Conservation (phyloP, 1,140 invertebrate genomes). For the Pogonomyrmex californicus region DNA sequence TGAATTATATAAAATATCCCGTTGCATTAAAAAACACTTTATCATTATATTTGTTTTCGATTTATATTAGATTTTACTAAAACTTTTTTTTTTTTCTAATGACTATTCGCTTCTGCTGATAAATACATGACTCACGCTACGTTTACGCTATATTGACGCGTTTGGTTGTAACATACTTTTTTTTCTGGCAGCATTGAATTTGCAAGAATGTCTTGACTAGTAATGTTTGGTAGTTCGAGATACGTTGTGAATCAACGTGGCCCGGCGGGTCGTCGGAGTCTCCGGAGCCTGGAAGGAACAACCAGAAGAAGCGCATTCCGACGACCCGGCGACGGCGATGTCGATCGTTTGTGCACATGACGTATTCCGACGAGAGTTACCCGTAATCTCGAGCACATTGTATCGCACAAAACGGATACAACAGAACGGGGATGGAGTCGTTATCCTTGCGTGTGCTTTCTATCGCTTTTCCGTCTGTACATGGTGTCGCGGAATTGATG, state of each 20-base stretch:
- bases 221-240: constrained; percentile 75
- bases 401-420: constrained; percentile 74
- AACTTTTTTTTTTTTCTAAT: neutral
- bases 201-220: constrained; percentile 66
- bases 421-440: constrained; percentile 61
- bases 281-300: neutral
- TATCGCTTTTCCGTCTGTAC: constrained; percentile 69
- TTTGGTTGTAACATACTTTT: neutral
- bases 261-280: constrained; percentile 40
- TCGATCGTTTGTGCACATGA: constrained; percentile 59
- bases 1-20: neutral
- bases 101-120: neutral
- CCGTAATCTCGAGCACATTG: constrained; percentile 62
- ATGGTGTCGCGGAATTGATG: constrained; percentile 18
- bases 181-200: constrained; percentile 60
- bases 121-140: neutral
- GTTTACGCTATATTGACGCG: neutral
- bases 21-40: neutral
- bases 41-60: neutral
- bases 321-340: constrained; percentile 34
- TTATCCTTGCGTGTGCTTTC: constrained; percentile 72
- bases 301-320: constrained; percentile 7
- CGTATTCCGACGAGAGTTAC: constrained; percentile 38
- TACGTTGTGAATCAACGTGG: constrained; percentile 63
- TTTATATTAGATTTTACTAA: neutral